Conservation (phyloP, 2,888 invertebrate species). For the Drosophila cracens region DNA sequence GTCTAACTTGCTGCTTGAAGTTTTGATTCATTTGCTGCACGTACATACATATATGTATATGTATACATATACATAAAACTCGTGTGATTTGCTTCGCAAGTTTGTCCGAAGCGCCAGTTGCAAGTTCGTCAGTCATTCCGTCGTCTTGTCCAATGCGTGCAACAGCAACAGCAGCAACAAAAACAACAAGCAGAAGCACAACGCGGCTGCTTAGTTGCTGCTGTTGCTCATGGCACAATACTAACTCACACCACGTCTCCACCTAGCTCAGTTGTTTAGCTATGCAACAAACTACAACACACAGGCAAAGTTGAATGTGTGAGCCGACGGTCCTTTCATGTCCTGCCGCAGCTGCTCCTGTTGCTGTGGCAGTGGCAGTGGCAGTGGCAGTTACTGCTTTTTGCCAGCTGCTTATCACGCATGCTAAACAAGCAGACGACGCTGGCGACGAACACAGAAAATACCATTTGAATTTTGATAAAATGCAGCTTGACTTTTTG, state of each 20-base stretch:
- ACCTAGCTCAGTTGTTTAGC: slow-evolving; percentile 43
- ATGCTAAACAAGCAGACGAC: slow-evolving; percentile 74
- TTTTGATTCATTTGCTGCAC: slow-evolving; percentile 68
- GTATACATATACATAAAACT: slow-evolving; percentile 23
- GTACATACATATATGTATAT: slow-evolving; percentile 25
- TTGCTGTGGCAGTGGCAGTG: slow-evolving; percentile 20
- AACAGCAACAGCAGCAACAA: slow-evolving; percentile 18
- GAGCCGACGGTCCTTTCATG: slow-evolving; percentile 33
- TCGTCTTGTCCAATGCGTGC: slow-evolving; percentile 50
- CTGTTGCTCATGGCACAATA: slow-evolving; percentile 28
- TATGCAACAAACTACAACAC: slow-evolving; percentile 54
- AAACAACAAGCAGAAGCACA: slow-evolving; percentile 3
- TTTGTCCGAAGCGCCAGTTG: slow-evolving; percentile 44
- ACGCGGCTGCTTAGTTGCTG: slow-evolving; percentile 36
- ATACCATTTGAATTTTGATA: slow-evolving; percentile 79
- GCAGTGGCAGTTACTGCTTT: slow-evolving; percentile 41
- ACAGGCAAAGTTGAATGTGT: slow-evolving; percentile 45
- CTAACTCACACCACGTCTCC: slow-evolving; percentile 6
- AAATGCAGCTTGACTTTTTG: slow-evolving; percentile 71
- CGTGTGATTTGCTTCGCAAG: slow-evolving; percentile 57
- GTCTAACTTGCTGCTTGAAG: slow-evolving; percentile 44
- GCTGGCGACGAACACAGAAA: slow-evolving; percentile 49
- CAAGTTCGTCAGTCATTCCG: slow-evolving; percentile 34
- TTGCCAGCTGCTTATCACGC: slow-evolving; percentile 72
- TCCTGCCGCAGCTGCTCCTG: slow-evolving; percentile 39